Percentiles rank a stretch among this genome's conserved stretches.
phyloP scores from a whole-genome alignment of 2,888 invertebrate species.

The Apodemia mormo region DNA sequence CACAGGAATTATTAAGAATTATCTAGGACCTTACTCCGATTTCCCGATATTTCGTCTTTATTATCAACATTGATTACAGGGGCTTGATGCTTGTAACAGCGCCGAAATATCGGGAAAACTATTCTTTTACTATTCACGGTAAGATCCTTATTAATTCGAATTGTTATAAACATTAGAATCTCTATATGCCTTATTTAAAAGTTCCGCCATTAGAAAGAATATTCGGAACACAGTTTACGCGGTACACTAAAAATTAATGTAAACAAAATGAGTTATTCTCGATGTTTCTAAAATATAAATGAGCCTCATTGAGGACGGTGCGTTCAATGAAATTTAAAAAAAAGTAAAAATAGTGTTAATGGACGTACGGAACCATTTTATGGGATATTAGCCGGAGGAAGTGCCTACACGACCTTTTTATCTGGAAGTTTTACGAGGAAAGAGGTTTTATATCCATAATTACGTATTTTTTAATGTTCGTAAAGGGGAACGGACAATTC shows the following conservation, averaged over 20 bases:
- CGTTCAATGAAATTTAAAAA: slow-evolving; percentile 71
- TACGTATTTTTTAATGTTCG: slow-evolving; percentile 64
- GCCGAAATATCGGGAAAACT: no score
- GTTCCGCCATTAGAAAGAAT: slow-evolving; percentile 42
- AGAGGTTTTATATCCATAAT: slow-evolving; percentile 79
- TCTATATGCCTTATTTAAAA: slow-evolving; percentile 1
- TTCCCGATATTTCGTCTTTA: no score
- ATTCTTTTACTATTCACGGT: no score
- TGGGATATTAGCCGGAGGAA: slow-evolving; percentile 66
- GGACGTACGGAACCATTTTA: slow-evolving; percentile 67
- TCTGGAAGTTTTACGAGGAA: slow-evolving; percentile 68
- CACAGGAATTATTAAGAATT: no score
- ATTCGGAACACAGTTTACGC: slow-evolving; percentile 72
- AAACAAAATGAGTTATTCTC: slow-evolving; percentile 72
- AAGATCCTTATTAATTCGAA: no score
- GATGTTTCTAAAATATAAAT: slow-evolving; percentile 69
- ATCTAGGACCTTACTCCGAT: no score
- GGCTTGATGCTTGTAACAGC: no score
- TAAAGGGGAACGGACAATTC: slow-evolving; percentile 64
- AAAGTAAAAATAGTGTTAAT: slow-evolving; percentile 75
- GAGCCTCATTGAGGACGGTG: slow-evolving; percentile 74
- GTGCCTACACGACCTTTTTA: slow-evolving; percentile 73
- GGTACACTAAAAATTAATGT: slow-evolving; percentile 67
- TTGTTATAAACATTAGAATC: neutral
- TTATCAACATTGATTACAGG: no score